Evolutionary conservation across 2,888 invertebrate genomes (phyloP).

Genomic region (Oxycera nigricornis): DNA sequence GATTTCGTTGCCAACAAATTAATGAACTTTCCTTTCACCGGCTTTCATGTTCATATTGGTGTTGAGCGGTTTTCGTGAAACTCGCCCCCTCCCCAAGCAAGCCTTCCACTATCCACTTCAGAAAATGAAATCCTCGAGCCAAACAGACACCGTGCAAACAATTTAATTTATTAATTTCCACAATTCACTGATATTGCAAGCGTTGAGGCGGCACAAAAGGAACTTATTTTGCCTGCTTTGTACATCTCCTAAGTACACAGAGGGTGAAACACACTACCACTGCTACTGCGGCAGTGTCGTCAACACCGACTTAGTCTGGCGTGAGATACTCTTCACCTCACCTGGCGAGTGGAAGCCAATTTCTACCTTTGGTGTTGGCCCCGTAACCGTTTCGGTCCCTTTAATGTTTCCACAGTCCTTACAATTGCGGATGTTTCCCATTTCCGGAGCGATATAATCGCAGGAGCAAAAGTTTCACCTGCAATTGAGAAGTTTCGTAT

Average conservation of each 20-base stretch:
- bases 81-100: neutral
- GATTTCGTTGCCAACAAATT: too few species aligned
- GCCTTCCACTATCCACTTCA: neutral
- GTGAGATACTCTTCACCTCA: neutral
- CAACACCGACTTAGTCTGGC: neutral
- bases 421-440: constrained; percentile 31
- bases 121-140: neutral
- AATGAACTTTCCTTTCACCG: too few species aligned
- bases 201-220: neutral
- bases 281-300: too few species aligned
- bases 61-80: neutral
- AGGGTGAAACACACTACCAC: neutral
- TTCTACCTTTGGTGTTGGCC: neutral
- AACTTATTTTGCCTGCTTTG: neutral
- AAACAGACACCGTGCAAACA: neutral
- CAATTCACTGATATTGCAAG: constrained; percentile 3
- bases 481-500: constrained; percentile 33
- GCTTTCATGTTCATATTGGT: neutral
- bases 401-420: neutral
- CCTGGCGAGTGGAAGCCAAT: neutral
- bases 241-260: neutral
- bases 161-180: constrained; percentile 20
- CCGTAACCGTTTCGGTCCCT: neutral
- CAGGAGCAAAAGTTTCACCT: constrained; percentile 23
- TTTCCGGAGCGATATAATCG: constrained; percentile 22